Conservation (phyloP, 2,888 invertebrate genomes). For the Phania funesta region DNA sequence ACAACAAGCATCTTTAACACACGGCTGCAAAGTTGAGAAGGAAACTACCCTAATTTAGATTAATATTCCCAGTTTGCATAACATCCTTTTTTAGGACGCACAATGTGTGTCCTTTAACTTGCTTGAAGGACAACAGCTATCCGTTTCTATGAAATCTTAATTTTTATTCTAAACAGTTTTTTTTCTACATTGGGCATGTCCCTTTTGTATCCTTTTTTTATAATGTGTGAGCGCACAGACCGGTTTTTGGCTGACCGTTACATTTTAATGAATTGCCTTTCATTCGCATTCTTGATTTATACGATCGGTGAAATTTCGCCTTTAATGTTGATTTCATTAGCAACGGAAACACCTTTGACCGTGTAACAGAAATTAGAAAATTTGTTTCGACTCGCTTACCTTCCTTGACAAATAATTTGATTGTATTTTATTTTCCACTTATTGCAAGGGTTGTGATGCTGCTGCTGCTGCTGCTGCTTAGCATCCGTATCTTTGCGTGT, state of each 20-base stretch:
- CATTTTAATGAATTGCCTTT: slow-evolving; percentile 37
- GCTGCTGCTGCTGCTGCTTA: slow-evolving; percentile 1
- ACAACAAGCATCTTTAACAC: slow-evolving; percentile 39
- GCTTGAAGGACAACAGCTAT: slow-evolving; percentile 46
- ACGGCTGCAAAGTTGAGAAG: neutral
- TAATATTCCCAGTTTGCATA: slow-evolving; percentile 8
- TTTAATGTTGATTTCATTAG: slow-evolving; percentile 48
- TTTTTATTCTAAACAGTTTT: neutral
- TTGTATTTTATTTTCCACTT: neutral
- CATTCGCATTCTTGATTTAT: slow-evolving; percentile 50
- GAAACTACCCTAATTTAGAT: neutral
- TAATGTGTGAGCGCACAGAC: slow-evolving; percentile 3
- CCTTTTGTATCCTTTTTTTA: neutral
- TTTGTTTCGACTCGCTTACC: slow-evolving; percentile 32
- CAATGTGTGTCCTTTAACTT: slow-evolving; percentile 25
- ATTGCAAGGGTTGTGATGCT: slow-evolving; percentile 1
- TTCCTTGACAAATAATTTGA: slow-evolving; percentile 63
- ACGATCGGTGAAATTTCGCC: slow-evolving; percentile 45
- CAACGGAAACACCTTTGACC: slow-evolving; percentile 40
- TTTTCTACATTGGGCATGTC: neutral
- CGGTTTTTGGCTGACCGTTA: slow-evolving; percentile 65
- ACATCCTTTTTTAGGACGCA: slow-evolving; percentile 37
- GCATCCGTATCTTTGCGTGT: slow-evolving; percentile 58
- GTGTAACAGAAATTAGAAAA: slow-evolving; percentile 41
- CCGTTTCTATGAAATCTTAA: slow-evolving; percentile 20